These are phyloP conservation scores for Cylloceria caligata DNA, from an alignment of 2,888 invertebrate genomes.

Conservation along the genomic window DNA sequence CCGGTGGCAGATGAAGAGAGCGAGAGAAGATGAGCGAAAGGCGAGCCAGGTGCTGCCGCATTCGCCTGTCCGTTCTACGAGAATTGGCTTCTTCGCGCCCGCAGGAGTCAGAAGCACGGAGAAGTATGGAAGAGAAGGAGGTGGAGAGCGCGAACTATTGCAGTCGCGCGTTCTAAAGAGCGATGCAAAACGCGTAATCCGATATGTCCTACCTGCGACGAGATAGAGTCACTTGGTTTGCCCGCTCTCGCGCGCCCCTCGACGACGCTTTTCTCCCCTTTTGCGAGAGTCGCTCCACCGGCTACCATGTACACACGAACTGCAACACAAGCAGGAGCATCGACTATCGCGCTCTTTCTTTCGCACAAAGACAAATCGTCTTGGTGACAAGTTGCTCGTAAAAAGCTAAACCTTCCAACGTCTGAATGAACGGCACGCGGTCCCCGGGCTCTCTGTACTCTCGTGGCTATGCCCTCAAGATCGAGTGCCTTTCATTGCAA, in stretches of 20 bases:
- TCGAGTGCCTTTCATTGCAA: conserved; percentile 20
- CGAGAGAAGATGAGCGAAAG: background rate
- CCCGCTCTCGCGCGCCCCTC: conserved; percentile 57
- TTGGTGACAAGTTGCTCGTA: conserved; percentile 79
- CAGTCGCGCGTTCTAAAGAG: conserved; percentile 53
- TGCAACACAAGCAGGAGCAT: background rate
- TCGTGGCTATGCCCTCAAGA: conserved; percentile 11
- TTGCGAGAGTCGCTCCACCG: background rate
- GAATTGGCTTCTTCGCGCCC: conserved; percentile 5
- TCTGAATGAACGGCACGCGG: conserved; percentile 67
- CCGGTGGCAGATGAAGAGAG: background rate
- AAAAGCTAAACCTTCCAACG: conserved; percentile 73
- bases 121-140: conserved; percentile 10
- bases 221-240: conserved; percentile 81
- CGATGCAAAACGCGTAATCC: conserved; percentile 80
- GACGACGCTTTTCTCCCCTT: conserved; percentile 8
- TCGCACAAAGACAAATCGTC: conserved; percentile 77
- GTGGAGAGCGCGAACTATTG: conserved; percentile 42
- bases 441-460: conserved; percentile 40
- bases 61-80: background rate
- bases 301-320: conserved; percentile 19
- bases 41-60: conserved; percentile 10
- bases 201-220: conserved; percentile 79
- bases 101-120: conserved; percentile 8
- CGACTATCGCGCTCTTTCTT: conserved; percentile 54